phyloP scores from a whole-genome alignment of 2,113 vertebrate genomes.

The Melanocharis versteri region DNA sequence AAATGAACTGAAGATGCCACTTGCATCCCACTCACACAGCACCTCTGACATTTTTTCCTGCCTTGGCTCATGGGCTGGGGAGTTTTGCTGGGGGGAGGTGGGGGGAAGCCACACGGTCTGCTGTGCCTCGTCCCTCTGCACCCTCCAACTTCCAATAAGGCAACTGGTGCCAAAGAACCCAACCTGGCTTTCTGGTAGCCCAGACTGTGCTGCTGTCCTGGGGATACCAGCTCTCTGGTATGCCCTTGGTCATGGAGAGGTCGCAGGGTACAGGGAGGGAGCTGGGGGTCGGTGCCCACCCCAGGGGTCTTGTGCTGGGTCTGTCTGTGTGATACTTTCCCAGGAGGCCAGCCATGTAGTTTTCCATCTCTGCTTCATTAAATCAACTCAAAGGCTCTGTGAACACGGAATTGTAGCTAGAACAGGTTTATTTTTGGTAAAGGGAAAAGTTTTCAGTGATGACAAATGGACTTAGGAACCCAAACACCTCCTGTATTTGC shows the following conservation, averaged over 20 bases:
- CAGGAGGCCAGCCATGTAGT: not conserved
- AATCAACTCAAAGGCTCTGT: not conserved
- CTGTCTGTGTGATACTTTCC: not conserved
- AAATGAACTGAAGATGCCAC: not conserved
- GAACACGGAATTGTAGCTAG: not conserved
- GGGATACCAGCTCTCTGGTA: not conserved
- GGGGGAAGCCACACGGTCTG: fast-evolving
- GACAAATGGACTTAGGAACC: not conserved
- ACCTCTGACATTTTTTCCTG: not conserved
- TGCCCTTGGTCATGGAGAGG: not conserved
- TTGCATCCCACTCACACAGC: not conserved
- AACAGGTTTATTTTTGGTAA: not conserved
- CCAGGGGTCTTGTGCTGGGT: not conserved
- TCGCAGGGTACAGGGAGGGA: not conserved
- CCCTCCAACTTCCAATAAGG: not conserved
- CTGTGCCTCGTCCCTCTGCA: not conserved
- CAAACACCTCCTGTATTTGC: not conserved
- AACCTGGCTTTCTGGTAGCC: not conserved
- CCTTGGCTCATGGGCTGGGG: not conserved
- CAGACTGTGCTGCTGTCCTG: not conserved
- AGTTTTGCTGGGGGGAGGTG: not conserved
- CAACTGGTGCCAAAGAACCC: not conserved
- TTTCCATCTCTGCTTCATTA: not conserved
- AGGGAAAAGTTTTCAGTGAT: not conserved
- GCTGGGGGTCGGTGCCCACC: not conserved